Conservation (phyloP, 2,113 vertebrate species). For the Rattus rattus region DNA sequence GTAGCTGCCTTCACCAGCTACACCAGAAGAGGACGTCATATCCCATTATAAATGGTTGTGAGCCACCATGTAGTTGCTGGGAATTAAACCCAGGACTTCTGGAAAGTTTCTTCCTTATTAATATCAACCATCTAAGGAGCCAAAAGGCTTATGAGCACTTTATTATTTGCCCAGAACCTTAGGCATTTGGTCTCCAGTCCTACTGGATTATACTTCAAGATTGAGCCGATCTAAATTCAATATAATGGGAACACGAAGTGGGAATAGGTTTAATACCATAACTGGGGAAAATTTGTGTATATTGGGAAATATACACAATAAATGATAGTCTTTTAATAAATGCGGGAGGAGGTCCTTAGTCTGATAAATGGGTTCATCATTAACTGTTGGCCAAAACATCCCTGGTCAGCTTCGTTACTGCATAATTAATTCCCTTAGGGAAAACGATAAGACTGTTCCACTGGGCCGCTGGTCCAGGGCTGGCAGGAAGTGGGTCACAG, state of each 20-base stretch:
- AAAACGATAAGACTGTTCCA: not conserved
- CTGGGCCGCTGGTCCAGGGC: not conserved
- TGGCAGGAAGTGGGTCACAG: not conserved
- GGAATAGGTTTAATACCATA: not conserved
- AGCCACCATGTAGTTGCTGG: no score
- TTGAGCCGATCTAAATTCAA: not conserved
- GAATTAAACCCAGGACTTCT: no score
- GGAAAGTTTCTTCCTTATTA: not conserved
- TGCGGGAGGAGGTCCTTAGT: not conserved
- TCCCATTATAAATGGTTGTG: no score
- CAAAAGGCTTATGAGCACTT: not conserved
- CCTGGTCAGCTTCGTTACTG: not conserved
- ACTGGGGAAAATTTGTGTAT: not conserved
- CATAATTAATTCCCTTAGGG: not conserved
- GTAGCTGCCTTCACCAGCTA: no score
- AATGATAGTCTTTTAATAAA: not conserved
- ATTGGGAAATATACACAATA: not conserved
- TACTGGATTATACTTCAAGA: not conserved
- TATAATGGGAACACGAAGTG: not conserved
- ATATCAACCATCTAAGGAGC: not conserved
- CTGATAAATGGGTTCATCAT: not conserved
- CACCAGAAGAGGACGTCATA: no score
- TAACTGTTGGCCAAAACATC: not conserved
- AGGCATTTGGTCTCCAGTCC: not conserved
- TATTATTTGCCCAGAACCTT: not conserved